Conservation (phyloP, 2,113 vertebrate genomes). For the Agapornis roseicollis region DNA sequence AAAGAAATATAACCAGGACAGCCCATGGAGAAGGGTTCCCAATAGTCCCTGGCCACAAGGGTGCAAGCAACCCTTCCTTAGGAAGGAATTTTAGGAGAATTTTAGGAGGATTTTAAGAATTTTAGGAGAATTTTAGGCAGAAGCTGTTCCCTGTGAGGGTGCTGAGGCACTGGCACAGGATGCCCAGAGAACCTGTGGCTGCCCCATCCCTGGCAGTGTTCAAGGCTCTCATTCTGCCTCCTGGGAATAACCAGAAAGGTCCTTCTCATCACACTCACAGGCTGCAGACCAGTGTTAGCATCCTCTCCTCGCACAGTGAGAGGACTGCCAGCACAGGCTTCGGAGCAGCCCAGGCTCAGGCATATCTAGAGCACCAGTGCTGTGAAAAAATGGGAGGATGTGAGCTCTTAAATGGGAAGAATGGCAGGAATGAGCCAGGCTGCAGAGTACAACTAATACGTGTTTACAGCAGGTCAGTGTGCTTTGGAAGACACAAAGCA, state of each 20-base stretch:
- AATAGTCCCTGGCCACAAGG: neutral
- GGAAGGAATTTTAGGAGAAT: neutral
- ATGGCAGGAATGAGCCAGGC: neutral
- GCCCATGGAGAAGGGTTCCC: fast-evolving
- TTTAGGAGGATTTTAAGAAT: neutral
- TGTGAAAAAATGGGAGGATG: neutral
- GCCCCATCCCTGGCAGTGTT: neutral
- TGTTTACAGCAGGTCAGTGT: neutral
- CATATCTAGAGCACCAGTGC: neutral
- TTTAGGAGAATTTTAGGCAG: neutral
- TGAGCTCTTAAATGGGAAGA: constrained; percentile 15
- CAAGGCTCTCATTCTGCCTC: neutral
- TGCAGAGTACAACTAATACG: neutral
- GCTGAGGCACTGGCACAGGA: neutral
- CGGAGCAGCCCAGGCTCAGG: neutral
- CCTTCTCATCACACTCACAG: neutral
- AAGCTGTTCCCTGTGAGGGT: neutral
- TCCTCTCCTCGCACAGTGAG: neutral
- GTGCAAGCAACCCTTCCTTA: neutral
- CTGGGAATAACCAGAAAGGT: neutral
- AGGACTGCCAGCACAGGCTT: fast-evolving
- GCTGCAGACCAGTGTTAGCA: neutral
- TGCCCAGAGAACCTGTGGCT: neutral
- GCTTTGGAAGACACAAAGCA: neutral
- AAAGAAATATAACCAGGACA: neutral